These are phyloP conservation scores for Nyctereutes procyonoides DNA, from an alignment of 2,113 vertebrate genomes.

Conservation along the genomic window DNA sequence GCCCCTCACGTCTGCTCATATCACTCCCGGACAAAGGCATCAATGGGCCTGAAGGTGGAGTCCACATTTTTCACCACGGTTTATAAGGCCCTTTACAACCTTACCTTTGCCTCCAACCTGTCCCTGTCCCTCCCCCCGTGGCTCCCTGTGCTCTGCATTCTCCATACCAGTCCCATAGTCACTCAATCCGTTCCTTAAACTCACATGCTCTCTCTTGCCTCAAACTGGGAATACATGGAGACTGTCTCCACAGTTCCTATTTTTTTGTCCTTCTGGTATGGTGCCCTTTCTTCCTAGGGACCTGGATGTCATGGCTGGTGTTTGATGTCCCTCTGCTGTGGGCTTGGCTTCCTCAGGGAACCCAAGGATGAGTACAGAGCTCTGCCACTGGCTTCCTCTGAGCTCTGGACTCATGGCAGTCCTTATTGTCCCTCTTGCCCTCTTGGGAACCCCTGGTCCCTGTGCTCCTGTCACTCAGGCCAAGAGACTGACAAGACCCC, in stretches of 20 bases:
- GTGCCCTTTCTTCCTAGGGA: too few relatives aligned
- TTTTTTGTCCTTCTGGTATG: neutral
- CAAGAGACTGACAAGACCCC: neutral
- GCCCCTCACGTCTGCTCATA: accelerated
- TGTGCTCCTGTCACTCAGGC: neutral
- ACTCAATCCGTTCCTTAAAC: neutral
- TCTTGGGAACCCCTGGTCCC: neutral
- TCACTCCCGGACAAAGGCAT: neutral
- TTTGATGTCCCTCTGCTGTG: neutral
- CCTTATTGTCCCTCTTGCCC: neutral
- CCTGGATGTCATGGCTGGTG: neutral
- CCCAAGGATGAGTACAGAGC: neutral
- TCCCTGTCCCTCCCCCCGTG: neutral
- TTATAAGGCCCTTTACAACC: neutral
- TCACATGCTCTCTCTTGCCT: neutral
- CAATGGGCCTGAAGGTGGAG: neutral
- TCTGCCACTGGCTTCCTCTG: neutral
- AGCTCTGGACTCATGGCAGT: too few relatives aligned
- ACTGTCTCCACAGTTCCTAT: neutral
- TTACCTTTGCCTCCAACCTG: neutral
- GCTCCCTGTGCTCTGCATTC: neutral
- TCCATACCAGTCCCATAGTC: neutral
- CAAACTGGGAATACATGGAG: neutral
- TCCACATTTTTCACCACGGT: neutral
- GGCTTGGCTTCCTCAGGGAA: neutral